Evolutionary conservation across 2,113 vertebrate species (phyloP).

Genomic region (Petrocephalus zakoni): DNA sequence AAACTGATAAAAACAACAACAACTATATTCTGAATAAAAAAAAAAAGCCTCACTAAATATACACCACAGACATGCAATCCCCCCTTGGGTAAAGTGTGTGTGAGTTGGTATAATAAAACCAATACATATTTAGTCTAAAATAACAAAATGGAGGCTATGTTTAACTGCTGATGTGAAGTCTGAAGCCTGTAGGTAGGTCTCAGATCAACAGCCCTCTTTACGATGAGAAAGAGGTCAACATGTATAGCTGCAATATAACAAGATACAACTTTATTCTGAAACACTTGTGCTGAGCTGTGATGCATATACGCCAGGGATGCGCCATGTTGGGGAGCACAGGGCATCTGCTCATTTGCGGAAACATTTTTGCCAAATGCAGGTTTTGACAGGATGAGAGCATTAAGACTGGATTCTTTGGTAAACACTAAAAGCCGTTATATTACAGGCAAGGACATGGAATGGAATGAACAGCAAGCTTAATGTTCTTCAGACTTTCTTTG

Average conservation of each 20-base stretch:
- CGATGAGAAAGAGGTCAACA: conserved; percentile 44
- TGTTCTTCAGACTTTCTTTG: conserved; percentile 24
- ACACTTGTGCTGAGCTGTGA: conserved; percentile 35
- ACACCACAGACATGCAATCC: conserved; percentile 97
- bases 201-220: conserved; percentile 54
- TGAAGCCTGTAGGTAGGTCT: conserved; percentile 57
- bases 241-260: conserved; percentile 37
- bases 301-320: conserved; percentile 18
- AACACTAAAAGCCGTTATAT: conserved; percentile 51
- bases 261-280: conserved; percentile 21
- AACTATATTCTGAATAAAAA: conserved; percentile 77
- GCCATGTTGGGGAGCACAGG: conserved; percentile 4
- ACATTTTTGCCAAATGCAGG: neutral
- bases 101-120: conserved; percentile 74
- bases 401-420: conserved; percentile 32
- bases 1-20: conserved; percentile 75
- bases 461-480: conserved; percentile 37
- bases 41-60: conserved; percentile 82
- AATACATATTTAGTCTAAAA: conserved; percentile 76
- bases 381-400: conserved; percentile 30
- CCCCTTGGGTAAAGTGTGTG: conserved; percentile 79
- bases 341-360: neutral
- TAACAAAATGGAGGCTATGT: conserved; percentile 68
- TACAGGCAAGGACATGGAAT: conserved; percentile 52
- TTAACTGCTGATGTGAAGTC: conserved; percentile 64